A percentile compares a stretch with the other conserved stretches of the same genome.
Evolutionary conservation across 2,113 vertebrate genomes (phyloP).

Genomic region (Ochotona princeps): DNA sequence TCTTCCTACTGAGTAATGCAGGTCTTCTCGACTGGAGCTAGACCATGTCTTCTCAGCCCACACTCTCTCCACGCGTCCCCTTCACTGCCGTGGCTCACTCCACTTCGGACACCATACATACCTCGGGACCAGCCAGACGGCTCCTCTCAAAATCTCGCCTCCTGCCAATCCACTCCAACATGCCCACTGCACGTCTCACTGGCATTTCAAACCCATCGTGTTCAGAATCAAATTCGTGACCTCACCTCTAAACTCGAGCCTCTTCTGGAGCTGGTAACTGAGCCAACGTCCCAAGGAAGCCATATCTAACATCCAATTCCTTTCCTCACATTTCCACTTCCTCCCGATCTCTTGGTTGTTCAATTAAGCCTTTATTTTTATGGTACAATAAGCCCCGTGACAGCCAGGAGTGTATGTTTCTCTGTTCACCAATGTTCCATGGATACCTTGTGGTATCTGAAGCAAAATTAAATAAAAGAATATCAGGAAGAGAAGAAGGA

Average conservation of each 20-base stretch:
- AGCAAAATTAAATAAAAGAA: not conserved
- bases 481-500: not conserved
- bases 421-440: too few species aligned
- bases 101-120: not conserved
- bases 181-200: not conserved
- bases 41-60: not conserved
- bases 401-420: not conserved
- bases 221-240: not conserved
- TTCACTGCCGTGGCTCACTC: not conserved
- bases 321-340: not conserved
- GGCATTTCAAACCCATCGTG: not conserved
- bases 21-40: not conserved
- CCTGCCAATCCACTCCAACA: not conserved
- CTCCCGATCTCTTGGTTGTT: not conserved
- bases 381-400: not conserved
- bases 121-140: not conserved
- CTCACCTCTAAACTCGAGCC: not conserved
- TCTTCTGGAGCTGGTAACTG: not conserved
- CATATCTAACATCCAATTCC: not conserved
- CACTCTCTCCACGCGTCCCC: not conserved
- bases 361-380: not conserved
- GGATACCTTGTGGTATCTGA: not conserved
- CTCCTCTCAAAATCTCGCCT: not conserved
- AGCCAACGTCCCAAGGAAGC: not conserved
- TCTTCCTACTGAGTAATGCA: not conserved